Evolutionary conservation across 2,888 invertebrate genomes (phyloP).

Genomic region (Stomorhina lunata): DNA sequence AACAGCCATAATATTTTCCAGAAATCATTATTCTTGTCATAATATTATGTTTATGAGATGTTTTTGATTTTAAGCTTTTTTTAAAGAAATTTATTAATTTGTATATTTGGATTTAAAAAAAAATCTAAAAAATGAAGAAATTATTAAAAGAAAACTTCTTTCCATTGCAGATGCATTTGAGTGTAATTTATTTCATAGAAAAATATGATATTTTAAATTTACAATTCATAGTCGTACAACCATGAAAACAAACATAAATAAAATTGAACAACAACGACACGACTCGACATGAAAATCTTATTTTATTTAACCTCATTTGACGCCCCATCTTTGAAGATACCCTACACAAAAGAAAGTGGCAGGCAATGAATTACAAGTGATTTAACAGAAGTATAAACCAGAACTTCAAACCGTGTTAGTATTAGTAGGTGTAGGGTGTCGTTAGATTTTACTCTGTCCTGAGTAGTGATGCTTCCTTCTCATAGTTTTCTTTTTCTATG

Average conservation of each 20-base stretch:
- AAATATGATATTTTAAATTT: constrained; percentile 55
- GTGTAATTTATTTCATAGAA: constrained; percentile 64
- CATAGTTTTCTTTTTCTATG: constrained; percentile 40
- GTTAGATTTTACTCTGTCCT: background rate
- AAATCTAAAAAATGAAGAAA: constrained; percentile 18
- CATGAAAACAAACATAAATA: constrained; percentile 45
- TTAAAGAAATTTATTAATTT: constrained; percentile 36
- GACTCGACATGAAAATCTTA: constrained; percentile 47
- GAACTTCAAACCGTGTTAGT: too few species aligned
- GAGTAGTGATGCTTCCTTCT: background rate
- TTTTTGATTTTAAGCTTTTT: constrained; percentile 9
- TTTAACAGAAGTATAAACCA: background rate
- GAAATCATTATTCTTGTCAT: constrained; percentile 46
- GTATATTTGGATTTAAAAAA: background rate
- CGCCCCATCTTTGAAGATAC: constrained; percentile 49
- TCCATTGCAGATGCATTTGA: constrained; percentile 50
- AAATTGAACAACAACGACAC: constrained; percentile 30
- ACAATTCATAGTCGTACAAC: constrained; percentile 44
- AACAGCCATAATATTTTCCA: constrained; percentile 4
- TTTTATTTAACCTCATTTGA: constrained; percentile 64
- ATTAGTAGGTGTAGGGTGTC: background rate
- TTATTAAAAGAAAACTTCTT: constrained; percentile 44
- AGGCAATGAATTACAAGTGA: background rate
- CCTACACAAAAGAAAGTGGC: background rate
- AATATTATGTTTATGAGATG: constrained; percentile 39